phyloP scores from a whole-genome alignment of 2,113 vertebrate species.

The Sinocyclocheilus anshuiensis region DNA sequence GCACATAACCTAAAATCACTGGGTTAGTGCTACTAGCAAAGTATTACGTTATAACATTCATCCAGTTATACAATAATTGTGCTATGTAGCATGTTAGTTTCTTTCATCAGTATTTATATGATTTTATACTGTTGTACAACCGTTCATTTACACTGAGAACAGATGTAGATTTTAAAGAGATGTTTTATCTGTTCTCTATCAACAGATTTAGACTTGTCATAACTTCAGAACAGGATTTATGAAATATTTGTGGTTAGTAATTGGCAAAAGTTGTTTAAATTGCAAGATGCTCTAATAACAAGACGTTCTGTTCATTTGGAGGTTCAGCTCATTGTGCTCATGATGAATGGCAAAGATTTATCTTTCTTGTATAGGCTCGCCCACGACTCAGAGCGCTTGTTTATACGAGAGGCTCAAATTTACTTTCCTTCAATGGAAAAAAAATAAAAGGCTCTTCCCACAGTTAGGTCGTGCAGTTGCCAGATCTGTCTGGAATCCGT shows the following conservation, averaged over 20 bases:
- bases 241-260: constrained; percentile 18
- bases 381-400: not conserved
- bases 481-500: constrained; percentile 17
- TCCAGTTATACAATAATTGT: not conserved
- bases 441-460: not conserved
- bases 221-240: not conserved
- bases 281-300: not conserved
- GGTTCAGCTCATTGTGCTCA: not conserved
- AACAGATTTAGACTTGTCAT: not conserved
- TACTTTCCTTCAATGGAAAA: not conserved
- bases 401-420: not conserved
- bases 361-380: not conserved
- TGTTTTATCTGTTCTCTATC: not conserved
- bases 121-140: not conserved
- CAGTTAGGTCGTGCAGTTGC: not conserved
- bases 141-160: not conserved
- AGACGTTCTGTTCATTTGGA: not conserved
- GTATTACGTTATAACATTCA: not conserved
- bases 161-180: not conserved
- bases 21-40: not conserved
- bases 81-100: not conserved
- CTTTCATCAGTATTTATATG: not conserved
- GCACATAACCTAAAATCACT: not conserved
- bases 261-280: not conserved
- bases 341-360: not conserved